Evolutionary conservation across 2,888 invertebrate species (phyloP).

Genomic region (Drosophila recens): DNA sequence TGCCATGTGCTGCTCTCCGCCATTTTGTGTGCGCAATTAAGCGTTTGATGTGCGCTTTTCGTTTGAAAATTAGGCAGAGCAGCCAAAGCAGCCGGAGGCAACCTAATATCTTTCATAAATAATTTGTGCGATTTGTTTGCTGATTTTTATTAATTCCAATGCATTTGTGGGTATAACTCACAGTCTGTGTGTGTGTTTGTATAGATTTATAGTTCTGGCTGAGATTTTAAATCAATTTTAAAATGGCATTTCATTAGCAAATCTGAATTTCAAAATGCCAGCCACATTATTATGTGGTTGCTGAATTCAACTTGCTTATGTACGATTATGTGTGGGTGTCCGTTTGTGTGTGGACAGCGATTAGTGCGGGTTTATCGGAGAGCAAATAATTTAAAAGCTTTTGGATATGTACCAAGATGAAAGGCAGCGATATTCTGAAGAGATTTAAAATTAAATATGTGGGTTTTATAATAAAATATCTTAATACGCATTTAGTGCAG

Average conservation of each 20-base stretch:
- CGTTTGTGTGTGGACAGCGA: background rate
- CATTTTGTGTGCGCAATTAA: slow-evolving; percentile 63
- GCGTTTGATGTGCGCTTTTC: slow-evolving; percentile 63
- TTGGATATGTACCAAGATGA: slow-evolving; percentile 3
- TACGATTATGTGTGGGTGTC: background rate
- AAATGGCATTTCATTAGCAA: slow-evolving; percentile 58
- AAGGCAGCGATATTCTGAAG: slow-evolving; percentile 3
- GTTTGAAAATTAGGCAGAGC: slow-evolving; percentile 51
- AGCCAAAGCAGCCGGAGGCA: slow-evolving; percentile 33
- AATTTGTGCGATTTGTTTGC: slow-evolving; percentile 63
- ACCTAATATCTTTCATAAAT: slow-evolving; percentile 53
- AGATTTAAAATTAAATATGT: slow-evolving; percentile 23
- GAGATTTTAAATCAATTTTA: slow-evolving; percentile 47
- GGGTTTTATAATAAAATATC: background rate
- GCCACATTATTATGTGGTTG: slow-evolving; percentile 28
- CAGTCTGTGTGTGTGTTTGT: background rate
- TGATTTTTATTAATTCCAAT: slow-evolving; percentile 51
- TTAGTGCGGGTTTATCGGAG: background rate
- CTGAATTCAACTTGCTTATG: slow-evolving; percentile 11
- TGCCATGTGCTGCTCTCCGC: slow-evolving; percentile 47
- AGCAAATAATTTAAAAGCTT: slow-evolving; percentile 22
- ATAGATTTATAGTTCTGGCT: slow-evolving; percentile 49
- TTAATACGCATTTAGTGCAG: background rate
- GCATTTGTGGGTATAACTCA: slow-evolving; percentile 22
- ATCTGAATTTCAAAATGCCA: slow-evolving; percentile 36